These are phyloP conservation scores for Coendou prehensilis DNA, from an alignment of 2,797 vertebrate species.

Conservation along the genomic window DNA sequence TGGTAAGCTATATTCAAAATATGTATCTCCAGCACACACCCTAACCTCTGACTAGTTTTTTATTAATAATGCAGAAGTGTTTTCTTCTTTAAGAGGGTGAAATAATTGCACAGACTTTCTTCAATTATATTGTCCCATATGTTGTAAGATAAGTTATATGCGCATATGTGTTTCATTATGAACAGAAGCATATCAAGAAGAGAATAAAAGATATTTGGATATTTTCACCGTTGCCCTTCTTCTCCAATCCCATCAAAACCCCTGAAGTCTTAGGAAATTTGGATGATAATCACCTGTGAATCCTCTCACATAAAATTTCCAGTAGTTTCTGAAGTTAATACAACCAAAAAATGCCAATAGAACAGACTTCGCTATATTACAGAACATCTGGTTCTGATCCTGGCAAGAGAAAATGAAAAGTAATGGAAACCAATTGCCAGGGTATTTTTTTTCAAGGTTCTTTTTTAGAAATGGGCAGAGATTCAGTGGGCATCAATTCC, in stretches of 20 bases:
- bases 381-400: slow-evolving; percentile 87
- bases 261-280: slow-evolving; percentile 78
- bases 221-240: slow-evolving; percentile 58
- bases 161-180: slow-evolving; percentile 79
- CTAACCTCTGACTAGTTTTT: slow-evolving; percentile 61
- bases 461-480: slow-evolving; percentile 86
- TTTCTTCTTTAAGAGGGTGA: slow-evolving; percentile 73
- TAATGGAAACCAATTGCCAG: slow-evolving; percentile 86
- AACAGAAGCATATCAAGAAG: slow-evolving; percentile 72
- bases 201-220: slow-evolving; percentile 77
- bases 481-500: slow-evolving; percentile 85
- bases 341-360: slow-evolving; percentile 81
- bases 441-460: slow-evolving; percentile 81
- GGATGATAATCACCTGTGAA: slow-evolving; percentile 83
- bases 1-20: slow-evolving; percentile 60
- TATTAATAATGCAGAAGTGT: slow-evolving; percentile 75
- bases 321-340: slow-evolving; percentile 84
- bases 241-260: slow-evolving; percentile 74
- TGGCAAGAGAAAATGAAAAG: slow-evolving; percentile 85
- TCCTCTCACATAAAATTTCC: slow-evolving; percentile 85
- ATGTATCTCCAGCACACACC: slow-evolving; percentile 42
- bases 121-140: slow-evolving; percentile 78
- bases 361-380: slow-evolving; percentile 83
- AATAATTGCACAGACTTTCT: slow-evolving; percentile 77
- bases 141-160: slow-evolving; percentile 73